Percentiles rank a stretch among this genome's conserved stretches.
Conservation (phyloP, 2,888 invertebrate genomes). For the Actias luna region DNA sequence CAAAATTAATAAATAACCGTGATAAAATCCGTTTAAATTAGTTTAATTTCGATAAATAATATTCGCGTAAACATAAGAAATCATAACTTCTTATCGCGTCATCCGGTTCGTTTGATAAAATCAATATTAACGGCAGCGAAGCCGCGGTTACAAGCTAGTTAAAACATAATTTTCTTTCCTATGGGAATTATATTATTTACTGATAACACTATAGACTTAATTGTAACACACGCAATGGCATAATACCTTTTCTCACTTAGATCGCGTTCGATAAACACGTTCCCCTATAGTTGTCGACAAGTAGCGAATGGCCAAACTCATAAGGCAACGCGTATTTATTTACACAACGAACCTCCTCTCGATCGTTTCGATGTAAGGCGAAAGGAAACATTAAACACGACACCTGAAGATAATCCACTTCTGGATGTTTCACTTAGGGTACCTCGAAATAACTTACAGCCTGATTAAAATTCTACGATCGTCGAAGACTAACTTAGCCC, state of each 20-base stretch:
- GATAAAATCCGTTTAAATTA: too few relatives aligned
- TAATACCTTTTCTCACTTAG: background rate
- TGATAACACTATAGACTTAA: background rate
- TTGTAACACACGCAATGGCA: background rate
- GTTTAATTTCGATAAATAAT: too few relatives aligned
- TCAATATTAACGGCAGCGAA: too few relatives aligned
- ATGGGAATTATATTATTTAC: background rate
- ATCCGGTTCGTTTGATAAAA: too few relatives aligned
- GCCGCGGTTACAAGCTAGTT: too few relatives aligned
- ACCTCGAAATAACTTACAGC: background rate
- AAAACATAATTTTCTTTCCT: too few relatives aligned
- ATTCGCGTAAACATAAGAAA: too few relatives aligned
- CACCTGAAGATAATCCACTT: background rate
- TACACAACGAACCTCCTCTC: background rate
- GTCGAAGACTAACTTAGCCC: too few relatives aligned
- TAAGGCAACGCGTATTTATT: background rate
- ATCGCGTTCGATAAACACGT: background rate
- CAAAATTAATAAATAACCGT: too few relatives aligned
- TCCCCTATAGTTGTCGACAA: constrained; percentile 1
- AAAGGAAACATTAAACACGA: background rate
- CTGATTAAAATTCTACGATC: background rate
- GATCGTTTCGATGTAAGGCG: background rate
- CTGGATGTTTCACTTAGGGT: background rate
- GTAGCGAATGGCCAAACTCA: background rate
- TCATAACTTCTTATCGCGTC: too few relatives aligned